phyloP scores from a whole-genome alignment of 1,140 invertebrate genomes.

The Thaumetopoea pityocampa region DNA sequence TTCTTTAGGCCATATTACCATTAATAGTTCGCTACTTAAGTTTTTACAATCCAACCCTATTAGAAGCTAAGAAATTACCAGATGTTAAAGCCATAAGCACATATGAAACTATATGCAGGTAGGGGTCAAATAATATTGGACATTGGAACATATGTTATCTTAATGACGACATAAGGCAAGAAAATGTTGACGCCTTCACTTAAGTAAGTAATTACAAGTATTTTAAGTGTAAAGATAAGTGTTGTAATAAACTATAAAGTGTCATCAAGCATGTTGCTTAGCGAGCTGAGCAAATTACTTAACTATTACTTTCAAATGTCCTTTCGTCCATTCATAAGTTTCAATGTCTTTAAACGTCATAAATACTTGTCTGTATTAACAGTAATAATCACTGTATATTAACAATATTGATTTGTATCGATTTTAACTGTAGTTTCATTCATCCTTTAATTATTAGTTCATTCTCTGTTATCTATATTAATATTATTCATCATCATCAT shows the following conservation, averaged over 20 bases:
- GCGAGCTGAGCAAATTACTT: neutral
- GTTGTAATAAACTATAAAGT: conserved; percentile 1
- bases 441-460: no score
- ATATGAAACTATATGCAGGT: neutral
- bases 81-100: neutral
- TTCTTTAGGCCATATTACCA: conserved; percentile 5
- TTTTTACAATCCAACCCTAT: conserved; percentile 19
- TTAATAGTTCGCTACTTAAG: conserved; percentile 11
- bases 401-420: no score
- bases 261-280: neutral
- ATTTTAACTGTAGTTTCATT: no score
- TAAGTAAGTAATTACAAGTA: conserved; percentile 18
- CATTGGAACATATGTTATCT: conserved; percentile 15
- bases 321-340: no score
- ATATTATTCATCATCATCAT: no score
- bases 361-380: no score
- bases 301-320: no score
- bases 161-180: conserved; percentile 18
- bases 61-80: neutral
- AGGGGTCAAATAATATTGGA: conserved; percentile 5
- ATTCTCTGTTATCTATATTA: no score
- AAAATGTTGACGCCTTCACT: conserved; percentile 16
- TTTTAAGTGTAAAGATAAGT: conserved; percentile 15
- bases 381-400: no score
- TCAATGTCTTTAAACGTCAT: no score